A percentile compares a stretch with the other conserved stretches of the same genome.
Evolutionary conservation across 2,797 vertebrate genomes (phyloP).

Genomic region (Dendrocincla tyrannina): DNA sequence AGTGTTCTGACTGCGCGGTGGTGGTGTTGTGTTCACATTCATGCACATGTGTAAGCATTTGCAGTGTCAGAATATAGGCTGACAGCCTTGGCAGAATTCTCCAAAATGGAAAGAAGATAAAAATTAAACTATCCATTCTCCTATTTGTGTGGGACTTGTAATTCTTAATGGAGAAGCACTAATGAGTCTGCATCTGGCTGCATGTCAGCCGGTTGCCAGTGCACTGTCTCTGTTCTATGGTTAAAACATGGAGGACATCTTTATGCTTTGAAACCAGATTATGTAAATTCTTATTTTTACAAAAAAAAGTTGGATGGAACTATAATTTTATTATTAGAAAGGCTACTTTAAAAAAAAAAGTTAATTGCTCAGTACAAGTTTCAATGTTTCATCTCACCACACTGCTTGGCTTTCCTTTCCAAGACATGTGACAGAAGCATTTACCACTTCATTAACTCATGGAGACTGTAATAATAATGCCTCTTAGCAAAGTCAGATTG

Average conservation of each 20-base stretch:
- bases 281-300: not conserved
- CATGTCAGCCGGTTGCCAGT: not conserved
- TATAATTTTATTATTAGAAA: not conserved
- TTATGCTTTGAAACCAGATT: not conserved
- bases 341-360: not conserved
- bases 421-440: not conserved
- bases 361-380: not conserved
- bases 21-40: not conserved
- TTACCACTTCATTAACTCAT: constrained; percentile 42
- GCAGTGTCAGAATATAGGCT: not conserved
- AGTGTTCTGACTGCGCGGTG: not conserved
- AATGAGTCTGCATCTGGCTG: not conserved
- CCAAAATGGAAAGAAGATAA: not conserved
- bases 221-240: not conserved
- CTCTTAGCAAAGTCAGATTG: constrained; percentile 18
- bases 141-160: not conserved
- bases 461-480: not conserved
- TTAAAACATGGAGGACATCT: not conserved
- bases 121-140: not conserved
- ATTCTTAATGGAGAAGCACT: not conserved
- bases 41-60: not conserved
- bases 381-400: not conserved
- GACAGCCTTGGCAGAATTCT: not conserved
- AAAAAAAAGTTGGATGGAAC: not conserved
- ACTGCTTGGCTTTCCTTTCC: not conserved